Evolutionary conservation across 1,140 invertebrate genomes (phyloP), one percentile per base, ranked within the genome.

Genomic region (Drosophila rhopaloa): DNA sequence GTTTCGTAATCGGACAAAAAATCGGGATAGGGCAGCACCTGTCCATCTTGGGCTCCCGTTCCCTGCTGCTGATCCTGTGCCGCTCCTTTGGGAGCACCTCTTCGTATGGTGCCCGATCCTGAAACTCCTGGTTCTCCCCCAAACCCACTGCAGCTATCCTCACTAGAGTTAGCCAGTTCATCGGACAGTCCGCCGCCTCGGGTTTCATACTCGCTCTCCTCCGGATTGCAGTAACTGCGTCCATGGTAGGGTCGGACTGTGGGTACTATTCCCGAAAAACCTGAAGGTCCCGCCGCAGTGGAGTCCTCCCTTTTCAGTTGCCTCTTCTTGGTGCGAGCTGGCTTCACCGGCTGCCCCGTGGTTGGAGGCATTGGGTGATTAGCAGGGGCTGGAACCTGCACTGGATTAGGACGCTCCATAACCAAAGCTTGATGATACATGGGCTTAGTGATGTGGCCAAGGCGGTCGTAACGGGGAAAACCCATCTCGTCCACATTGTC

Each of bases 401-500:
- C 24, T 1, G 32, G 37, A 29, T 8, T 37, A 7, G 65, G 80
- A 32, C 72, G 72, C 0, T 78, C 79, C 29, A 41, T n/a, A 10
- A n/a, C 37, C 46, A 50, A 5, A 19, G 71, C 43, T 47, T 90
- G 90, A 59, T 92, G 83, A 58, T 92, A 92, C 74, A 92, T 91
- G 14, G 91, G 90, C 68, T 92, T 92, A 19, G 92, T 92, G 6
- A 92, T 92, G 48, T 94, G 93, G 40, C 94, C 93, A 29, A 94
- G 74, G 38, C 94, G 93, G 86, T 95, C 94, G 47, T 94, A 95
- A 14, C 94, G 90, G 11, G 94, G 94, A 72, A 94, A 95, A 11
- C 94, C 94, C 94, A 94, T 94, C 90, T 95, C 94, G 71, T 95
- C 94, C 57, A 94, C 94, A 79, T 94, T 94, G 67, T 94, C 94